phyloP scores from a whole-genome alignment of 2,797 vertebrate species.

The Amblyraja radiata region DNA sequence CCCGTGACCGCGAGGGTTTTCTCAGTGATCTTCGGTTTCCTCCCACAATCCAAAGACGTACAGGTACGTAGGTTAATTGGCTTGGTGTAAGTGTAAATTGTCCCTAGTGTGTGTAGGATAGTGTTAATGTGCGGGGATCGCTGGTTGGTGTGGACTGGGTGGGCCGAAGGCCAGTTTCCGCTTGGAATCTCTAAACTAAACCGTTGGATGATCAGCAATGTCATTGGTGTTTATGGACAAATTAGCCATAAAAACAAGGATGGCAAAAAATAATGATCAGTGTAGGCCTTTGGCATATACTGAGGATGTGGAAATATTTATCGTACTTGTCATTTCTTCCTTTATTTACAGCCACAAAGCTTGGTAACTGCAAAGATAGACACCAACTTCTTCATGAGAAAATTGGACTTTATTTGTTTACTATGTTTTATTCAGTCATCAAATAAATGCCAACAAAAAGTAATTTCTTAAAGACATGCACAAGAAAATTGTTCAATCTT shows the following conservation, averaged over 20 bases:
- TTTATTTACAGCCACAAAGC: neutral
- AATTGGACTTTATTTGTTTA: neutral
- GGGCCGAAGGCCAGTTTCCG: neutral
- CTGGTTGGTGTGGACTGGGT: no score
- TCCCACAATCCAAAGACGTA: no score
- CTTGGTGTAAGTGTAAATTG: no score
- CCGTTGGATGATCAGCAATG: neutral
- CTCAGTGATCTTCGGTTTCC: no score
- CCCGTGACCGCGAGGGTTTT: no score
- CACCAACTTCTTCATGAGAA: neutral
- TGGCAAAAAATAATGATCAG: neutral
- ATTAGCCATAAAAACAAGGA: neutral
- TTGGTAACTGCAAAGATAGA: neutral
- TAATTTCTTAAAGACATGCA: neutral
- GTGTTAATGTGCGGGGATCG: no score
- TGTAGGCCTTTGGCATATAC: neutral
- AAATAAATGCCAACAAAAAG: conserved; percentile 7
- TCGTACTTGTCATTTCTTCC: neutral
- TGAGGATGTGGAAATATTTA: neutral
- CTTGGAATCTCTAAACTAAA: neutral
- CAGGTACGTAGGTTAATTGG: no score
- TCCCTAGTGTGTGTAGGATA: no score
- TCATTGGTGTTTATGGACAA: neutral
- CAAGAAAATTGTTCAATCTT: neutral
- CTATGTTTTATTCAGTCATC: neutral